These are phyloP conservation scores for Drosophila ochracea DNA, from an alignment of 2,888 invertebrate species.

Conservation along the genomic window DNA sequence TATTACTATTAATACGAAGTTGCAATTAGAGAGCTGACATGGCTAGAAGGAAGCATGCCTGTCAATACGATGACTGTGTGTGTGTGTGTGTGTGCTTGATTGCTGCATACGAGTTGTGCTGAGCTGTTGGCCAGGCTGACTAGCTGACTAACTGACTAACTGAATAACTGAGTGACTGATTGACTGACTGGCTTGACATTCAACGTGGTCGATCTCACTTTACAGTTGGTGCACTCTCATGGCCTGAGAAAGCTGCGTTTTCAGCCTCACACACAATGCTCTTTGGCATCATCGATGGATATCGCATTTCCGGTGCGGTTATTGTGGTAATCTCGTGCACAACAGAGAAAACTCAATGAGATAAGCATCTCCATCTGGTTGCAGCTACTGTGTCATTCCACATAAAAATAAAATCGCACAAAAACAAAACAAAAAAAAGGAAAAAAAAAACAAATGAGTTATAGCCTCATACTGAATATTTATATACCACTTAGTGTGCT, in stretches of 20 bases:
- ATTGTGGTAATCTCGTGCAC: constrained; percentile 59
- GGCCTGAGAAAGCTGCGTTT: constrained; percentile 55
- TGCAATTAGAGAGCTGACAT: constrained; percentile 48
- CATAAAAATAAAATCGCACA: constrained; percentile 4
- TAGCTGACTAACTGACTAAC: constrained; percentile 21
- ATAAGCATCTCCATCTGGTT: constrained; percentile 33
- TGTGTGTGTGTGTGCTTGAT: constrained; percentile 36
- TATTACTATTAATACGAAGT: constrained; percentile 19
- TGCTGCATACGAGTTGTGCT: constrained; percentile 12
- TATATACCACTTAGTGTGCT: constrained; percentile 65
- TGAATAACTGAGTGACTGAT: constrained; percentile 28
- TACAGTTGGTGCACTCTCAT: constrained; percentile 61
- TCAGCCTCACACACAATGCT: constrained; percentile 22
- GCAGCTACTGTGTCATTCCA: constrained; percentile 39
- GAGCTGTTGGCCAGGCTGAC: constrained; percentile 1
- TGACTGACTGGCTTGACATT: constrained; percentile 45
- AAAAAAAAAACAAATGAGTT: constrained; percentile 32
- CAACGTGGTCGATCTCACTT: constrained; percentile 54
- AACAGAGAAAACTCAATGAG: constrained; percentile 46
- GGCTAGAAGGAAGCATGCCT: constrained; percentile 59
- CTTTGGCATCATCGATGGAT: constrained; percentile 41
- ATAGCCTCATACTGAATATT: constrained; percentile 60
- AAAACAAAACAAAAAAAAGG: background rate
- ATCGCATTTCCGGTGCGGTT: constrained; percentile 76
- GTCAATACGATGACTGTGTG: constrained; percentile 62